Evolutionary conservation across 2,888 invertebrate species (phyloP).

Genomic region (Chymomyza amoena): DNA sequence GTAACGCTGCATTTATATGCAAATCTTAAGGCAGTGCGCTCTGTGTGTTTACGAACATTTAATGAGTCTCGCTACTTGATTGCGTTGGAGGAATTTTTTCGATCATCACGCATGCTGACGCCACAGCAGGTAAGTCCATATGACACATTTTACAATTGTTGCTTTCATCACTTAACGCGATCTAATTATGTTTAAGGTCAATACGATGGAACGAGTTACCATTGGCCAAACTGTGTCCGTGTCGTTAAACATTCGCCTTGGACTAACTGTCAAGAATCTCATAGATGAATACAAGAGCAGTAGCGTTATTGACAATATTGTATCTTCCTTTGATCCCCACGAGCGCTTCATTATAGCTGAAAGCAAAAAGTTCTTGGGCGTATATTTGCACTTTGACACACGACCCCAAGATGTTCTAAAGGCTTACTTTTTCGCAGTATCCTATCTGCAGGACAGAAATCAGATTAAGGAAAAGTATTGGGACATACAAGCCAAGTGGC

Average conservation of each 20-base stretch:
- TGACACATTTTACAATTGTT: too few species aligned
- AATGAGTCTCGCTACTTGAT: conserved; percentile 89
- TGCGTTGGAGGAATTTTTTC: conserved; percentile 84
- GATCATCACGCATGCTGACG: conserved; percentile 81
- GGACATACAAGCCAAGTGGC: conserved; percentile 80
- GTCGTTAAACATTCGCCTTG: conserved; percentile 75
- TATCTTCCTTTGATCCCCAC: conserved; percentile 78
- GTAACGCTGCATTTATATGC: conserved; percentile 89
- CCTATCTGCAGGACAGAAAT: conserved; percentile 78
- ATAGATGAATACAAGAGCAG: conserved; percentile 77
- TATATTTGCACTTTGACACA: conserved; percentile 79
- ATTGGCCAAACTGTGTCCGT: conserved; percentile 80
- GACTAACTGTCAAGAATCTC: conserved; percentile 76
- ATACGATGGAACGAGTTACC: conserved; percentile 86
- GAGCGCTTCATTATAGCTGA: conserved; percentile 79
- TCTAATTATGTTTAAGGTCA: conserved; percentile 77
- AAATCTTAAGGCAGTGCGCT: conserved; percentile 92
- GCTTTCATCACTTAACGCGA: too few species aligned
- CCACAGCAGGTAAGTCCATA: conserved; percentile 80
- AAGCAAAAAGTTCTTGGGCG: conserved; percentile 76
- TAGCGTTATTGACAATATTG: conserved; percentile 76
- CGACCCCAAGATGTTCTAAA: conserved; percentile 77
- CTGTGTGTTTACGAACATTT: conserved; percentile 88
- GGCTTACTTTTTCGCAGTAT: conserved; percentile 79
- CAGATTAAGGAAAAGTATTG: conserved; percentile 79